Conservation (phyloP, 2,113 vertebrate species). For the Notothenia rossii region DNA sequence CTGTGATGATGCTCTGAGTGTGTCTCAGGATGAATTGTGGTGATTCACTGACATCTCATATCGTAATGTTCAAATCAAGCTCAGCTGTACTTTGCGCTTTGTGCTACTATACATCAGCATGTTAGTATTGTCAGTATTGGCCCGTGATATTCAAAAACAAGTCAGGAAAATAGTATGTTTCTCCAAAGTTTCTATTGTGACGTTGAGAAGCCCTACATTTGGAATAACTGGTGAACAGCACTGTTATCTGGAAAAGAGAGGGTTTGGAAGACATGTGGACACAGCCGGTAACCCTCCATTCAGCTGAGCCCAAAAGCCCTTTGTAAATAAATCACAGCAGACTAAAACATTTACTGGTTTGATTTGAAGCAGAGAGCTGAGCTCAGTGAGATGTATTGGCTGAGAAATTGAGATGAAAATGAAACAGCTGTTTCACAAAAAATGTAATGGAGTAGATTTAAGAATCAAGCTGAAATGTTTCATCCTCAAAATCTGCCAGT, state of each 20-base stretch:
- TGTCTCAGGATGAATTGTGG: neutral
- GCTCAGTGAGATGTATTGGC: neutral
- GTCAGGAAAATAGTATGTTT: neutral
- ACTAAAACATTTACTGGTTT: conserved; percentile 20
- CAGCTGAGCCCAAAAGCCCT: neutral
- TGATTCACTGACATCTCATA: neutral
- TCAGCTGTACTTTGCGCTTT: neutral
- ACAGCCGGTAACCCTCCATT: conserved; percentile 16
- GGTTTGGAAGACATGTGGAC: neutral
- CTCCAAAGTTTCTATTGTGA: neutral
- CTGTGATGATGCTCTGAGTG: neutral
- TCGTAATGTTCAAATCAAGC: neutral
- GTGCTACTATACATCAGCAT: conserved; percentile 9
- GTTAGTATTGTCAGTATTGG: neutral
- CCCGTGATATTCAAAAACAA: neutral
- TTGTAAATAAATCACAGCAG: conserved; percentile 27
- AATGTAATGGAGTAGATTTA: conserved; percentile 1
- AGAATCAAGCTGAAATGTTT: conserved; percentile 17
- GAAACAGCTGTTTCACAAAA: conserved; percentile 25
- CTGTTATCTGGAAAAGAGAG: neutral
- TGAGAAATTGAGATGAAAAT: conserved; percentile 30
- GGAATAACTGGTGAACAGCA: conserved; percentile 28
- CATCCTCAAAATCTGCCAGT: conserved; percentile 22
- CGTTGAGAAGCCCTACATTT: neutral
- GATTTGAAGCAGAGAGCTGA: conserved; percentile 6